These are phyloP conservation scores for Parauchenoglanis punctatus DNA, from an alignment of 2,797 vertebrate genomes.

Conservation along the genomic window DNA sequence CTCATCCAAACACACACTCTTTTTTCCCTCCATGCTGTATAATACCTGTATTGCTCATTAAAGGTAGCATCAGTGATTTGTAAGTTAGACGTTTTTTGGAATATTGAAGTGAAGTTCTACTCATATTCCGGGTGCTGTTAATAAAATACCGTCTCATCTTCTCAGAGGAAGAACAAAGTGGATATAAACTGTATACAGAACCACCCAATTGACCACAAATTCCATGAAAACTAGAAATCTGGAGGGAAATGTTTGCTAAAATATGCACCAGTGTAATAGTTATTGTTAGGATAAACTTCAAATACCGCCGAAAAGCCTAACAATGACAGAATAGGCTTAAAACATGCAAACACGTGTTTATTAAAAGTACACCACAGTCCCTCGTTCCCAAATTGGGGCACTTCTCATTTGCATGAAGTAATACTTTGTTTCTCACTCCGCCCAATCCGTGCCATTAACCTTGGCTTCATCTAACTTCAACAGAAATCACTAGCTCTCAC, in stretches of 20 bases:
- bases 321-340: background rate
- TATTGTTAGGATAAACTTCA: background rate
- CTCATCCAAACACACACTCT: background rate
- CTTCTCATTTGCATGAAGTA: background rate
- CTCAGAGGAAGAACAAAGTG: background rate
- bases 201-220: background rate
- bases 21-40: background rate
- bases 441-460: background rate
- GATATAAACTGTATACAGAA: background rate
- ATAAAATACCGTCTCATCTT: background rate
- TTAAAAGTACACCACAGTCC: background rate
- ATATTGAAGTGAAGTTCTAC: background rate
- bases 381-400: background rate
- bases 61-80: background rate
- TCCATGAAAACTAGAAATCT: background rate
- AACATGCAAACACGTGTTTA: background rate
- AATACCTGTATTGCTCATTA: background rate
- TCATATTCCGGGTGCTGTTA: background rate
- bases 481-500: background rate
- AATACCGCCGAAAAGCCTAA: background rate
- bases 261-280: background rate
- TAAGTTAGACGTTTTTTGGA: background rate
- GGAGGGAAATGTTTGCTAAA: background rate
- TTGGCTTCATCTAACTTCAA: background rate
- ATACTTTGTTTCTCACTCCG: background rate